phyloP scores from a whole-genome alignment of 2,797 vertebrate species.

The Hyperoplus lanceolatus region DNA sequence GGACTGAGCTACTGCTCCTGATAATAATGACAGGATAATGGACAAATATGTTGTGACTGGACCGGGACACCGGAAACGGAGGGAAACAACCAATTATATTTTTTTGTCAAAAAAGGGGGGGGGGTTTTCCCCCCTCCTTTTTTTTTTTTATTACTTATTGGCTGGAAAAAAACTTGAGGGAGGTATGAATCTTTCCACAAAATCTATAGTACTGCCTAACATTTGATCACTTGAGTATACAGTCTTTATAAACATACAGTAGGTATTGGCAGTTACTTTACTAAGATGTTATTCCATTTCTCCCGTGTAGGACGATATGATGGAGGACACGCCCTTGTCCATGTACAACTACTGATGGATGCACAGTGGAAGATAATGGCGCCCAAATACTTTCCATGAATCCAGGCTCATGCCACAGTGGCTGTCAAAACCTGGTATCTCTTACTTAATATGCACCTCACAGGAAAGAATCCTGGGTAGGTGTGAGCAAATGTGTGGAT shows the following conservation, averaged over 20 bases:
- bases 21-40: background rate
- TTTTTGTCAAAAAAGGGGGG: too few relatives aligned
- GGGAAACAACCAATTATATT: too few relatives aligned
- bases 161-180: background rate
- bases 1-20: too few relatives aligned
- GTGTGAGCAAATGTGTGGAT: slow-evolving; percentile 42
- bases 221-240: background rate
- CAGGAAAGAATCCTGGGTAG: slow-evolving; percentile 51
- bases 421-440: slow-evolving; percentile 35
- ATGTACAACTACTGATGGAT: slow-evolving; percentile 92
- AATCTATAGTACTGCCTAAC: background rate
- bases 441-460: slow-evolving; percentile 48
- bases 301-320: slow-evolving; percentile 90
- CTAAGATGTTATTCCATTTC: slow-evolving; percentile 8
- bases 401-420: slow-evolving; percentile 39
- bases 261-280: background rate
- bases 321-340: slow-evolving; percentile 94
- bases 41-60: background rate
- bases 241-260: background rate
- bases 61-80: too few relatives aligned
- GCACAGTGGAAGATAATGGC: slow-evolving; percentile 46
- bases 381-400: slow-evolving; percentile 32
- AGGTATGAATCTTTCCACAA: background rate
- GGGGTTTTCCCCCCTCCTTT: too few relatives aligned
- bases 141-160: too few relatives aligned